These are phyloP conservation scores for Pterostichus niger DNA, from an alignment of 2,888 invertebrate genomes.

Conservation along the genomic window DNA sequence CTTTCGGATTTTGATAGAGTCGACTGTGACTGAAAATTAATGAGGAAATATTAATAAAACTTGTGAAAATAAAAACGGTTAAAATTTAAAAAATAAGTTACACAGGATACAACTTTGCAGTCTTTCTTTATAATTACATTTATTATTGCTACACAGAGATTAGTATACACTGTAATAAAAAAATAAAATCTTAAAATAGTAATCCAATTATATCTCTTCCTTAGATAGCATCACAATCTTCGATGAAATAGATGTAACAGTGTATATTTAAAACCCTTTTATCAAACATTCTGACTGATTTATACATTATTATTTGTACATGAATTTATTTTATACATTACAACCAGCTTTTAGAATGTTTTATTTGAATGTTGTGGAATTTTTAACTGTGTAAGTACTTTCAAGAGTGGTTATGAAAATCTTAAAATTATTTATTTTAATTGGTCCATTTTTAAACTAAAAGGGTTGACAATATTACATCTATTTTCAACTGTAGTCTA, in stretches of 20 bases:
- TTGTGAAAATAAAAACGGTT: constrained; percentile 3
- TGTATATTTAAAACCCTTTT: constrained; percentile 8
- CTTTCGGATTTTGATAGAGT: too few species aligned
- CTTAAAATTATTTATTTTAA: constrained; percentile 51
- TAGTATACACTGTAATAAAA: constrained; percentile 63
- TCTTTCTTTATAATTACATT: constrained; percentile 57
- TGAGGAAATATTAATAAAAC: not conserved
- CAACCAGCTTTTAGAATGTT: constrained; percentile 31
- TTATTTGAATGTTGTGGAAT: constrained; percentile 31
- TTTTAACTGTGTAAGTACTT: constrained; percentile 45
- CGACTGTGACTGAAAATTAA: too few species aligned
- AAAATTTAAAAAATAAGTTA: not conserved
- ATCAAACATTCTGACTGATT: constrained; percentile 18
- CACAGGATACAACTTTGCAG: not conserved
- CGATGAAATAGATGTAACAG: constrained; percentile 47
- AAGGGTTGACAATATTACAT: constrained; percentile 56
- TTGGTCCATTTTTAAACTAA: constrained; percentile 59
- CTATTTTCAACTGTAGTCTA: constrained; percentile 50
- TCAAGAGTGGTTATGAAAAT: constrained; percentile 21
- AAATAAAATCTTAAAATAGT: constrained; percentile 63
- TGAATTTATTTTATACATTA: constrained; percentile 16
- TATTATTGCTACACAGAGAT: constrained; percentile 67
- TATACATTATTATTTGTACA: not conserved
- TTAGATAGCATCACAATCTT: constrained; percentile 61
- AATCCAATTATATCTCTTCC: constrained; percentile 54